Percentiles rank a stretch among this genome's conserved stretches.
These are phyloP conservation scores for Calonectris borealis DNA, from an alignment of 2,113 vertebrate genomes.

Conservation along the genomic window DNA sequence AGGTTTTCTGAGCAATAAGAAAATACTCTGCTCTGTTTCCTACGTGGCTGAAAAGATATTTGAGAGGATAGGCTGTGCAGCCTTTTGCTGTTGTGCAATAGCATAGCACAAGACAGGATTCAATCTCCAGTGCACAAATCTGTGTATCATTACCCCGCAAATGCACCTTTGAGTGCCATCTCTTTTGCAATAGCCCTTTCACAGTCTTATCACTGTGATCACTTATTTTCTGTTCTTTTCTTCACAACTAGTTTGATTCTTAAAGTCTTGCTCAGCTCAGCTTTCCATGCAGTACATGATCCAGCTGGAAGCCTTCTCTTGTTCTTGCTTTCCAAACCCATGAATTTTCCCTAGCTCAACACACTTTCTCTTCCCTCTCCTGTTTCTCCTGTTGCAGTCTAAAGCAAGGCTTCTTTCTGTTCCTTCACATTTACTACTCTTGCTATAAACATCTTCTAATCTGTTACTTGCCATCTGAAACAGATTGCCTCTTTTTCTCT, in stretches of 20 bases:
- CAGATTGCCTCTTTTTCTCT: constrained; percentile 16
- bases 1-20: not conserved
- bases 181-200: not conserved
- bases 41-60: not conserved
- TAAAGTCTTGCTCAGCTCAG: not conserved
- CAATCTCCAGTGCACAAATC: not conserved
- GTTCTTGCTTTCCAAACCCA: not conserved
- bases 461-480: constrained; percentile 37
- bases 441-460: constrained; percentile 26
- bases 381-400: not conserved
- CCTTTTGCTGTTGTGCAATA: not conserved
- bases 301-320: not conserved
- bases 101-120: not conserved
- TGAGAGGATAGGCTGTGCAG: not conserved
- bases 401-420: not conserved
- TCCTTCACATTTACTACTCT: not conserved
- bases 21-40: not conserved
- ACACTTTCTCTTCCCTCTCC: not conserved
- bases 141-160: not conserved
- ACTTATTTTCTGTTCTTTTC: not conserved
- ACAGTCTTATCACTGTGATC: not conserved
- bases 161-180: not conserved
- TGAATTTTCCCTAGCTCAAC: not conserved
- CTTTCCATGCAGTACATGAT: not conserved
- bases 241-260: not conserved